phyloP scores from a whole-genome alignment of 2,797 vertebrate genomes.

The Hybognathus amarus region DNA sequence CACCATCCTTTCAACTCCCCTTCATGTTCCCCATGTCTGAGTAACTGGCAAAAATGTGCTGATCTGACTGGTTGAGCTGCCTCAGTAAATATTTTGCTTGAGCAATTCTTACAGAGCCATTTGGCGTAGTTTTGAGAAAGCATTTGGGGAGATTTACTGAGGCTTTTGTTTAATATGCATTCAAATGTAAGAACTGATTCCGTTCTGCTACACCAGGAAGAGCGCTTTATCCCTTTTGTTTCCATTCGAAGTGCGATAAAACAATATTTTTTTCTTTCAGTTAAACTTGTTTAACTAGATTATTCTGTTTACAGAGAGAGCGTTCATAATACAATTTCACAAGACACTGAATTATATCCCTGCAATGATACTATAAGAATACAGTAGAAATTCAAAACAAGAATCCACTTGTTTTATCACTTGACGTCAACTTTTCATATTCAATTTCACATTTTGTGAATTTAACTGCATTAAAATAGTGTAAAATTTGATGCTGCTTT shows the following conservation, averaged over 20 bases:
- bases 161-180: slow-evolving; percentile 78
- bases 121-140: slow-evolving; percentile 73
- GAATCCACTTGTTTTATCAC: not conserved
- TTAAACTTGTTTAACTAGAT: slow-evolving; percentile 22
- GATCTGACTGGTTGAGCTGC: slow-evolving; percentile 65
- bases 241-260: slow-evolving; percentile 28
- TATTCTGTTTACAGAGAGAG: not conserved
- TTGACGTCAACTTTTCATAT: not conserved
- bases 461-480: not conserved
- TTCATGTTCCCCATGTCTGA: slow-evolving; percentile 51
- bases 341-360: not conserved
- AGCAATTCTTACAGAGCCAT: slow-evolving; percentile 51
- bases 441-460: not conserved
- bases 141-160: slow-evolving; percentile 78
- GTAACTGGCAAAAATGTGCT: slow-evolving; percentile 67
- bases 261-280: slow-evolving; percentile 27
- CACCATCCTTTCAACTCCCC: slow-evolving; percentile 49
- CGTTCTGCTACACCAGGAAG: slow-evolving; percentile 42
- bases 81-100: slow-evolving; percentile 69
- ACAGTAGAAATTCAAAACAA: not conserved
- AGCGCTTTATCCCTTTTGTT: slow-evolving; percentile 42
- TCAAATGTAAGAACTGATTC: slow-evolving; percentile 73
- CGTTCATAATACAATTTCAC: not conserved
- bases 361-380: not conserved
- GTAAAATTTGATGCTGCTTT: not conserved